Evolutionary conservation across 2,797 vertebrate species (phyloP).

Genomic region (Manis crassicaudata): DNA sequence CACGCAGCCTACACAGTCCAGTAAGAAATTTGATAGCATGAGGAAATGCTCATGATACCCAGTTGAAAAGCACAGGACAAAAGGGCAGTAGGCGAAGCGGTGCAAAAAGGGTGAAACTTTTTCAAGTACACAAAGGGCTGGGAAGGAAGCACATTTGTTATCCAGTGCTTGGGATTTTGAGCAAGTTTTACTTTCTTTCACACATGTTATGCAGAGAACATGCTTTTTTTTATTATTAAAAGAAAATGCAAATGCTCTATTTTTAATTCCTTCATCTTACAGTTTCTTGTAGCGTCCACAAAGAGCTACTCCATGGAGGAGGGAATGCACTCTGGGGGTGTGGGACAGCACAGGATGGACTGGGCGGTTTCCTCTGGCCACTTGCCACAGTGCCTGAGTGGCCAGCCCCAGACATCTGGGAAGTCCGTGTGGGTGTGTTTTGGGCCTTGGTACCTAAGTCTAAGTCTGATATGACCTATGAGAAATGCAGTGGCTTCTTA

Average conservation of each 20-base stretch:
- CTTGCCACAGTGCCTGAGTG: no score
- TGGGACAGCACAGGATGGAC: fast-evolving
- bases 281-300: fast-evolving
- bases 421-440: fast-evolving
- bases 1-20: not conserved
- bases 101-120: no score
- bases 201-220: not conserved
- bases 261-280: not conserved
- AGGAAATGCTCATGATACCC: not conserved
- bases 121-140: not conserved
- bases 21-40: fast-evolving
- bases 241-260: not conserved
- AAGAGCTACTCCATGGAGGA: not conserved
- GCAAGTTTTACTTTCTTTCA: not conserved
- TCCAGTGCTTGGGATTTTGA: not conserved
- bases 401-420: not conserved
- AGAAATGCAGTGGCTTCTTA: not conserved
- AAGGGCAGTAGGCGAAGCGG: not conserved
- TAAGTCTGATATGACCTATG: not conserved
- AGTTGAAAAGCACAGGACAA: not conserved
- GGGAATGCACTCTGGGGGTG: fast-evolving
- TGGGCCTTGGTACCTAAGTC: no score
- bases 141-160: not conserved
- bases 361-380: not conserved
- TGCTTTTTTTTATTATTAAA: not conserved